These are phyloP conservation scores for Dynastes grantii DNA, from an alignment of 2,888 invertebrate genomes.

Conservation along the genomic window DNA sequence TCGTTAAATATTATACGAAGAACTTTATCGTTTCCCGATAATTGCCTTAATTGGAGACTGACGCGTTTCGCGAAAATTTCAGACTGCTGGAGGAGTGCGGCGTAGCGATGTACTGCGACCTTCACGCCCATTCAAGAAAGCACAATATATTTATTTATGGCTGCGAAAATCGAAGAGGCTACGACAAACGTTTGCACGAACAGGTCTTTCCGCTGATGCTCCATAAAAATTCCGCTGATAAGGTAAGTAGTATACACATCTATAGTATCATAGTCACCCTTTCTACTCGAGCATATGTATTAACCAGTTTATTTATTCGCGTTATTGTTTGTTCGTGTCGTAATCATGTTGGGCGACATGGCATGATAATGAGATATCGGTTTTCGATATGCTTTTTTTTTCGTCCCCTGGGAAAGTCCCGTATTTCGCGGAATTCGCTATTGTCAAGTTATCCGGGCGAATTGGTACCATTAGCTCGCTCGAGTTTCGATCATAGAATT, in stretches of 20 bases:
- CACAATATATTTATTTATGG: conserved; percentile 98
- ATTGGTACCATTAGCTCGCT: neutral
- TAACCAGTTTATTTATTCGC: neutral
- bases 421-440: conserved; percentile 3
- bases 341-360: conserved; percentile 2
- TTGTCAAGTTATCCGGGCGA: neutral
- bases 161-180: conserved; percentile 88
- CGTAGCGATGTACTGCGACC: conserved; percentile 92
- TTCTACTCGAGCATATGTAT: neutral
- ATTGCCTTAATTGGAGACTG: neutral
- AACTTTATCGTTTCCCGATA: conserved; percentile 15
- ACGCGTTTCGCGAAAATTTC: conserved; percentile 50
- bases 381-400: conserved; percentile 18
- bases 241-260: conserved; percentile 72
- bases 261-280: neutral
- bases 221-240: conserved; percentile 92
- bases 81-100: conserved; percentile 92
- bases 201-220: conserved; percentile 96
- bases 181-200: conserved; percentile 87
- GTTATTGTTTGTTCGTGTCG: conserved; percentile 29
- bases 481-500: neutral
- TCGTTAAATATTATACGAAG: neutral
- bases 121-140: conserved; percentile 95
- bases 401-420: neutral
- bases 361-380: neutral